phyloP scores from a whole-genome alignment of 2,797 vertebrate genomes.

The Cynopterus sphinx region DNA sequence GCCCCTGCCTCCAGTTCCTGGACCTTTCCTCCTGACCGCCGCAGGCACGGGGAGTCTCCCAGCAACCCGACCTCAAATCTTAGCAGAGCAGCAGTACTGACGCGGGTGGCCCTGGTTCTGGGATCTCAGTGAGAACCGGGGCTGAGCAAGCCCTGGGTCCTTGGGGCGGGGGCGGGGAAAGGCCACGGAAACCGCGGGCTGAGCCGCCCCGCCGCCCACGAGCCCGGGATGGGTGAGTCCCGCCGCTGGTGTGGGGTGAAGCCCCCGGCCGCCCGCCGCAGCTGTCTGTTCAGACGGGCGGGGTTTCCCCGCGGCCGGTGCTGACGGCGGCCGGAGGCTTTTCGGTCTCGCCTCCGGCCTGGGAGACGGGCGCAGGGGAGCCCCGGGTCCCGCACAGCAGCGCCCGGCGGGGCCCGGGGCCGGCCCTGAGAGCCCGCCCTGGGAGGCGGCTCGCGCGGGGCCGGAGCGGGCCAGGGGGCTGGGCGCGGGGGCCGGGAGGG shows the following conservation, averaged over 20 bases:
- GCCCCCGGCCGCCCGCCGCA: too few relatives aligned
- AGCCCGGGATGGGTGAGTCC: background rate
- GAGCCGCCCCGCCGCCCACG: background rate
- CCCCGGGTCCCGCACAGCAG: too few relatives aligned
- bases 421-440: background rate
- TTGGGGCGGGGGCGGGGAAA: fast-evolving
- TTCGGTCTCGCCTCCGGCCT: background rate
- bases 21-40: background rate
- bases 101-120: background rate
- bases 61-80: background rate
- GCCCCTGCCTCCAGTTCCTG: background rate
- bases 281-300: too few relatives aligned
- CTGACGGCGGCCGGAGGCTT: background rate
- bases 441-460: too few relatives aligned
- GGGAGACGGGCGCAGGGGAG: fast-evolving
- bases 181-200: background rate
- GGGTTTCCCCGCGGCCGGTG: too few relatives aligned
- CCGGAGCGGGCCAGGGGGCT: background rate
- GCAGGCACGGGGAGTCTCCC: fast-evolving
- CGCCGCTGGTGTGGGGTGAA: too few relatives aligned
- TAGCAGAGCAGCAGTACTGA: background rate
- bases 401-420: too few relatives aligned
- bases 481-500: too few relatives aligned
- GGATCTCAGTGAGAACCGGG: background rate
- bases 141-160: background rate